A percentile compares a stretch with the other conserved stretches of the same genome.
Evolutionary conservation across 2,113 vertebrate species (phyloP).

Genomic region (Mormyrus iriodes): DNA sequence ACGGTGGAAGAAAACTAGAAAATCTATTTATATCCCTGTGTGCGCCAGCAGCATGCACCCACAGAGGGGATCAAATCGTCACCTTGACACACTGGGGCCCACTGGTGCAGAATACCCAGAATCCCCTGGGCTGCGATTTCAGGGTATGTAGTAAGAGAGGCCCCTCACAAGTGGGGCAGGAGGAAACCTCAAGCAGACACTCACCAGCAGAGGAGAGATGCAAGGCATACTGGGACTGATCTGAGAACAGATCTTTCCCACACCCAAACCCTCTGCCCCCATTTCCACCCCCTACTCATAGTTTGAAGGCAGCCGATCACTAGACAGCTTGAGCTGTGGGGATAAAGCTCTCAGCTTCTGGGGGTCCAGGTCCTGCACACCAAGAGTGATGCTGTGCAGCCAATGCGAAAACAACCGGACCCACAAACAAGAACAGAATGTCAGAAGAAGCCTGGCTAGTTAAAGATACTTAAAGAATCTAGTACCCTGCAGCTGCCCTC

Average conservation of each 20-base stretch:
- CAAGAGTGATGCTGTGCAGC: too few species aligned
- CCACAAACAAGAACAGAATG: too few species aligned
- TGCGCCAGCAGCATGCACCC: background rate
- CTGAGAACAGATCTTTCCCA: background rate
- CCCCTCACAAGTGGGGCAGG: background rate
- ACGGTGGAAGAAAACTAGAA: background rate
- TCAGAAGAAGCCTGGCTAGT: too few species aligned
- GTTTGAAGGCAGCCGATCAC: background rate
- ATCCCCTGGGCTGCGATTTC: background rate
- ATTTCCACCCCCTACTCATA: background rate
- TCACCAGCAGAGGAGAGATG: background rate
- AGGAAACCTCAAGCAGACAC: background rate
- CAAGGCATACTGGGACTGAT: background rate
- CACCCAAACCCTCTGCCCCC: background rate
- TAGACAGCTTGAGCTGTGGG: background rate
- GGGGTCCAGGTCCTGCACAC: background rate
- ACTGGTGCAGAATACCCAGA: background rate
- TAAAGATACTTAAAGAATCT: too few species aligned
- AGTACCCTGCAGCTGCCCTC: too few species aligned
- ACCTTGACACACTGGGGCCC: background rate
- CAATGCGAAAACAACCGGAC: too few species aligned
- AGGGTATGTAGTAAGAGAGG: background rate
- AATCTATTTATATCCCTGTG: conserved; percentile 3
- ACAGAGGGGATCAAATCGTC: background rate
- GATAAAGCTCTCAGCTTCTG: background rate